Evolutionary conservation across 2,888 invertebrate species (phyloP).

Genomic region (Xylota segnis): DNA sequence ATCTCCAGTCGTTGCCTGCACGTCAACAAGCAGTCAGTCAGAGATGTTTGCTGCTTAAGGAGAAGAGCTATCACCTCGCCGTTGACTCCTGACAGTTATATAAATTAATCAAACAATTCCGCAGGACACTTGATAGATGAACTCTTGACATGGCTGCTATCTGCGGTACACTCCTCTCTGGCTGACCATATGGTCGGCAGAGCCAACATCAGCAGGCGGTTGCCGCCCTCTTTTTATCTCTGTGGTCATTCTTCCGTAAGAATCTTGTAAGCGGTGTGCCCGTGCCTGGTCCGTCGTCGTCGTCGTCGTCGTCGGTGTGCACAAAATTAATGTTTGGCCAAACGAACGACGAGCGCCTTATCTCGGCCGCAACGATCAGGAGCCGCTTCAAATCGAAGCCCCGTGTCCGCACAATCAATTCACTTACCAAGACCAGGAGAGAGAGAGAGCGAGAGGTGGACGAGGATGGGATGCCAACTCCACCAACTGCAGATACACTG

Average conservation of each 20-base stretch:
- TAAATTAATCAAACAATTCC: slow-evolving; percentile 78
- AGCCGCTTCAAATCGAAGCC: slow-evolving; percentile 74
- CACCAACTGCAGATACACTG: slow-evolving; percentile 8
- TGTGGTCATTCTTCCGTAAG: slow-evolving; percentile 51
- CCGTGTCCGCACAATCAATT: slow-evolving; percentile 75
- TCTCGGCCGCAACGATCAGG: slow-evolving; percentile 71
- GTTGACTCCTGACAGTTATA: slow-evolving; percentile 77
- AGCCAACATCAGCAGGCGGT: slow-evolving; percentile 47
- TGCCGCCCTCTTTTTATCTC: slow-evolving; percentile 74
- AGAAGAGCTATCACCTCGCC: slow-evolving; percentile 75
- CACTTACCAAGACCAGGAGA: no score
- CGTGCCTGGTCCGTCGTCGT: neutral
- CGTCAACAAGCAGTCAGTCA: slow-evolving; percentile 55
- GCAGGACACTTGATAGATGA: slow-evolving; percentile 78
- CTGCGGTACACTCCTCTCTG: slow-evolving; percentile 55
- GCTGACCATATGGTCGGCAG: slow-evolving; percentile 62
- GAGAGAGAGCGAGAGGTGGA: no score
- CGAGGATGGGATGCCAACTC: slow-evolving; percentile 14
- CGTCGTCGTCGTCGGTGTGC: slow-evolving; percentile 12
- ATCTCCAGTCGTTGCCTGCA: slow-evolving; percentile 6
- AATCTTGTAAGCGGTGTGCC: slow-evolving; percentile 55
- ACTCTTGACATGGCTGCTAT: slow-evolving; percentile 77
- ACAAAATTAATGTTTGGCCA: slow-evolving; percentile 71
- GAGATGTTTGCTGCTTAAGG: slow-evolving; percentile 54
- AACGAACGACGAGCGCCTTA: slow-evolving; percentile 66